Conservation (phyloP, 2,888 invertebrate species). For the Mallateleia sp. region DNA sequence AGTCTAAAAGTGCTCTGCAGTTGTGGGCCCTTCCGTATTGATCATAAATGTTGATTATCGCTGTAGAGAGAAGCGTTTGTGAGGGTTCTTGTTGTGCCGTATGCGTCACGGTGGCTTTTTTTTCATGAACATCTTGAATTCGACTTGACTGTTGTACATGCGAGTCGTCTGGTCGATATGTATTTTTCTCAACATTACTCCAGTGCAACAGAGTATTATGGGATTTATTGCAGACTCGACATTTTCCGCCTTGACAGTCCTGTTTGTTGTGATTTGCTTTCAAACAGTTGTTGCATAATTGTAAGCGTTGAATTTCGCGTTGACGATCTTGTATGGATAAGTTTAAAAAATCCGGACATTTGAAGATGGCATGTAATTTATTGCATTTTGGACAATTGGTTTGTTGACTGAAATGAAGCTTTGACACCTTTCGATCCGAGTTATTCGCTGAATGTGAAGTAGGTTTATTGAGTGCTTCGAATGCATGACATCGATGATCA, state of each 20-base stretch:
- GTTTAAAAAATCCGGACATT: neutral
- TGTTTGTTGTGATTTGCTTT: neutral
- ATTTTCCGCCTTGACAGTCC: slow-evolving; percentile 9
- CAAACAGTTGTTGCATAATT: slow-evolving; percentile 28
- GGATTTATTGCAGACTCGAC: slow-evolving; percentile 14
- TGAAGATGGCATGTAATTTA: neutral
- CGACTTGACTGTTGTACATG: too few relatives aligned
- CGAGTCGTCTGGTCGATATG: too few relatives aligned
- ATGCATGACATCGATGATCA: too few relatives aligned
- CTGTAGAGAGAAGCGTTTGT: slow-evolving; percentile 21
- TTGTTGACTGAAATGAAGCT: neutral
- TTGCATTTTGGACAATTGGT: neutral
- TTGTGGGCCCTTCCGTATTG: slow-evolving; percentile 25
- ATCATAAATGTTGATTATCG: slow-evolving; percentile 9
- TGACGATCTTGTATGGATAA: slow-evolving; percentile 3
- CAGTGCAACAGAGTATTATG: slow-evolving; percentile 40
- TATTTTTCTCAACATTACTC: too few relatives aligned
- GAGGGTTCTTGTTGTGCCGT: neutral
- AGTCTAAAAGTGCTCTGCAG: slow-evolving; percentile 34
- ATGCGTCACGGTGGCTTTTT: too few relatives aligned
- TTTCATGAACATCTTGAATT: too few relatives aligned
- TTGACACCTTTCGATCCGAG: neutral
- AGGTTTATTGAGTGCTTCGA: neutral
- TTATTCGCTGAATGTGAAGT: neutral
- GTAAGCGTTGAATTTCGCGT: neutral